Conservation (phyloP, 2,113 vertebrate genomes). For the Tamias sibiricus region DNA sequence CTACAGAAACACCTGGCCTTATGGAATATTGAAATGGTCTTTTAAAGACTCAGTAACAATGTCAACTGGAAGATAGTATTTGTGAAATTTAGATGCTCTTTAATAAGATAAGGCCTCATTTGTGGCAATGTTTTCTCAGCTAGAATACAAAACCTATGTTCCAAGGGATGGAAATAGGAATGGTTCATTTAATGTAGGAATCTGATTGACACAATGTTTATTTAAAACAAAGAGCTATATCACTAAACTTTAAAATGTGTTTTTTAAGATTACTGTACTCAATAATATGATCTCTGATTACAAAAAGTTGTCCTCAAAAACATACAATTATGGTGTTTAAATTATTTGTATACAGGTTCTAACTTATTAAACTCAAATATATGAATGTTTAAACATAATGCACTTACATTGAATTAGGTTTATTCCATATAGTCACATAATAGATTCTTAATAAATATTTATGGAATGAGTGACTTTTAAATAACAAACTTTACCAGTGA, state of each 20-base stretch:
- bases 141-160: slow-evolving; percentile 26
- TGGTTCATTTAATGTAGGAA: not conserved
- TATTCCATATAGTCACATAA: not conserved
- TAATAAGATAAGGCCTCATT: not conserved
- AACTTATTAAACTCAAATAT: slow-evolving; percentile 13
- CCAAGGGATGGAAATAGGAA: not conserved
- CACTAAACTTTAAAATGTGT: not conserved
- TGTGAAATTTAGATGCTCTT: not conserved
- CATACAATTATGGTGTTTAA: not conserved
- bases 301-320: slow-evolving; percentile 20
- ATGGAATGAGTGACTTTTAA: not conserved
- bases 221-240: not conserved
- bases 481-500: not conserved
- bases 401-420: not conserved
- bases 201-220: not conserved
- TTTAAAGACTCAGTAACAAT: slow-evolving; percentile 22
- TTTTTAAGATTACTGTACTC: not conserved
- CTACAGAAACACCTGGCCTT: not conserved
- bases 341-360: not conserved
- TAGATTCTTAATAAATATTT: not conserved
- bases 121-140: not conserved
- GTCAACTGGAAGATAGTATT: slow-evolving; percentile 8
- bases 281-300: not conserved
- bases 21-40: not conserved
- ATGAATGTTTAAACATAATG: not conserved